Evolutionary conservation across 1,140 invertebrate genomes (phyloP).

Genomic region (Cydia pomonella): DNA sequence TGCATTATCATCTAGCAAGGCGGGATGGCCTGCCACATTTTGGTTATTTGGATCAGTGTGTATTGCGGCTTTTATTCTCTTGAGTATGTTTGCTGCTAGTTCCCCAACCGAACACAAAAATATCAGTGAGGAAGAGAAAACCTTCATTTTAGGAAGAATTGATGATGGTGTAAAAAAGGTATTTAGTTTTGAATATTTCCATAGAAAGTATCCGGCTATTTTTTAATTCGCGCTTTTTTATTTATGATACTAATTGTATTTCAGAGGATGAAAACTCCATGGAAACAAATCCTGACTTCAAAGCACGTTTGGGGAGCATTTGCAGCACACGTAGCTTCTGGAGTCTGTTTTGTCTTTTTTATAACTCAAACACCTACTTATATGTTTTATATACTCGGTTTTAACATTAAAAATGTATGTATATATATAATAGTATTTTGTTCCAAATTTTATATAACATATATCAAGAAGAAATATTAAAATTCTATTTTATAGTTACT

Average conservation of each 20-base stretch:
- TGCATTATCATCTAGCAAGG: slow-evolving; percentile 66
- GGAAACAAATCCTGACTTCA: neutral
- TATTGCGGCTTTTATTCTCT: neutral
- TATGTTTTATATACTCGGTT: slow-evolving; percentile 86
- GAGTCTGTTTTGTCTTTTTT: slow-evolving; percentile 91
- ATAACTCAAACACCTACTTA: slow-evolving; percentile 91
- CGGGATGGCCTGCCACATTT: slow-evolving; percentile 77
- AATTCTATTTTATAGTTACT: too few species aligned
- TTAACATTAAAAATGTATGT: slow-evolving; percentile 82
- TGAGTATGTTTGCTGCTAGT: slow-evolving; percentile 8
- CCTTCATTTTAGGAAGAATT: slow-evolving; percentile 41
- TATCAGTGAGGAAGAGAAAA: slow-evolving; percentile 40
- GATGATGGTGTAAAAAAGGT: slow-evolving; percentile 34
- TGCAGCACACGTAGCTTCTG: neutral
- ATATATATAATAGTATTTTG: neutral
- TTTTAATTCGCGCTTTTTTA: neutral
- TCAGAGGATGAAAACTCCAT: slow-evolving; percentile 8
- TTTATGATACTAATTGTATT: neutral
- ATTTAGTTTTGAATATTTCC: neutral
- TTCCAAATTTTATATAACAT: too few species aligned
- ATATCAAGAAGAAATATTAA: too few species aligned
- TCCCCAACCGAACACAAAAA: slow-evolving; percentile 37
- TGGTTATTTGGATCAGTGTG: slow-evolving; percentile 31
- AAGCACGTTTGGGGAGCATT: slow-evolving; percentile 9
- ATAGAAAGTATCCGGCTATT: too few species aligned